Conservation (phyloP, 2,888 invertebrate genomes). For the Drosophila trichaetosa region DNA sequence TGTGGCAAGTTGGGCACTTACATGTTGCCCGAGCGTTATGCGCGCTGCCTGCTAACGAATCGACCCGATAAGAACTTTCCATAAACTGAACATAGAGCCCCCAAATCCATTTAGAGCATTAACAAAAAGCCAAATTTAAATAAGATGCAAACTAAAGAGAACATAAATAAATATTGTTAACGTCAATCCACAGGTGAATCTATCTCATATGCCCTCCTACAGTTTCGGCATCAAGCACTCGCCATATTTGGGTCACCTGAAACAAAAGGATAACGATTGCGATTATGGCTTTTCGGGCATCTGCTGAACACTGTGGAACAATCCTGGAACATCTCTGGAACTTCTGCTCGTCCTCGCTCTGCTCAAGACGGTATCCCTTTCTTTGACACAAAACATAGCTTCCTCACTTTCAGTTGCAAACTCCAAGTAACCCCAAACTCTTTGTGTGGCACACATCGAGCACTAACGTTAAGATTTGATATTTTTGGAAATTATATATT, state of each 20-base stretch:
- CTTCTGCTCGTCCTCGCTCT: slow-evolving; percentile 31
- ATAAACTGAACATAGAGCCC: background rate
- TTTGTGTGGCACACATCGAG: slow-evolving; percentile 35
- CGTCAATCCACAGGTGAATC: slow-evolving; percentile 86
- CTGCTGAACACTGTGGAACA: slow-evolving; percentile 61
- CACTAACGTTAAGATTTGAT: slow-evolving; percentile 69
- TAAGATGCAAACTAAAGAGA: background rate
- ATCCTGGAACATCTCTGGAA: background rate
- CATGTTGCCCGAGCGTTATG: slow-evolving; percentile 60
- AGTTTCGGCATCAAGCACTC: slow-evolving; percentile 96
- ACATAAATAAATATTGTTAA: background rate
- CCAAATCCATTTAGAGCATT: background rate
- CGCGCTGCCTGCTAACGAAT: slow-evolving; percentile 36
- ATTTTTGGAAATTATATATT: slow-evolving; percentile 51
- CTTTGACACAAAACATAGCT: slow-evolving; percentile 22
- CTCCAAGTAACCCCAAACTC: slow-evolving; percentile 32
- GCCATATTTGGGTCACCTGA: slow-evolving; percentile 88
- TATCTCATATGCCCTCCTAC: slow-evolving; percentile 88
- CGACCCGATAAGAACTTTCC: slow-evolving; percentile 42
- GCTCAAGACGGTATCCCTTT: slow-evolving; percentile 62
- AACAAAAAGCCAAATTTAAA: slow-evolving; percentile 7
- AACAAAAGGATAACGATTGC: slow-evolving; percentile 71
- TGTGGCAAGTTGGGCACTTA: slow-evolving; percentile 85
- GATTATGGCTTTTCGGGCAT: slow-evolving; percentile 82
- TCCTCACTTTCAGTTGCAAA: slow-evolving; percentile 54